Percentiles rank a stretch among this genome's conserved stretches.
These are phyloP conservation scores for Cochlearius cochlearius DNA, from an alignment of 2,113 vertebrate genomes.

Conservation along the genomic window DNA sequence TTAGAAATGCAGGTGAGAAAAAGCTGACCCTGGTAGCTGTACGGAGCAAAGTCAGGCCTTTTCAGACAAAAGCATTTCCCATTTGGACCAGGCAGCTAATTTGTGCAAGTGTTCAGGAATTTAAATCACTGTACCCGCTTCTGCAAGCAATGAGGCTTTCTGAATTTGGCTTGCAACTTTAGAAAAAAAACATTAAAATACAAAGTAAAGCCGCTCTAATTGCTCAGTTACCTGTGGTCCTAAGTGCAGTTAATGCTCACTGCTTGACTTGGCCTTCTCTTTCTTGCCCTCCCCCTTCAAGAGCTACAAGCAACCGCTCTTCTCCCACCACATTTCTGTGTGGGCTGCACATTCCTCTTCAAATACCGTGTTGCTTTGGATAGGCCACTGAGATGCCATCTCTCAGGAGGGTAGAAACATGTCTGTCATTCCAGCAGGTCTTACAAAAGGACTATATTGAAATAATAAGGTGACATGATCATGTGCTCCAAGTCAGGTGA, in stretches of 20 bases:
- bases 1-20: neutral
- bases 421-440: neutral
- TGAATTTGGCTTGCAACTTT: neutral
- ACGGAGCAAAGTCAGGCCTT: neutral
- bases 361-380: neutral
- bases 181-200: neutral
- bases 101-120: neutral
- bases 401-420: neutral
- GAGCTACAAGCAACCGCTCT: neutral
- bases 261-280: neutral
- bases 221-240: neutral
- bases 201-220: neutral
- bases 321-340: neutral
- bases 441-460: neutral
- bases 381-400: neutral
- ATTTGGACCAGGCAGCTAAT: neutral
- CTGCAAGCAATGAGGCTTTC: neutral
- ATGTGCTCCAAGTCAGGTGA: neutral
- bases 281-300: rapidly evolving
- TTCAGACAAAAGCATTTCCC: neutral
- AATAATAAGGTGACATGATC: neutral
- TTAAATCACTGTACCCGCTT: neutral
- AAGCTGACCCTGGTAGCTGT: neutral
- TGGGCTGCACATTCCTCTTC: neutral
- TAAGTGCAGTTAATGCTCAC: neutral